These are phyloP conservation scores for Ursus arctos DNA, from an alignment of 2,113 vertebrate species.

Conservation along the genomic window DNA sequence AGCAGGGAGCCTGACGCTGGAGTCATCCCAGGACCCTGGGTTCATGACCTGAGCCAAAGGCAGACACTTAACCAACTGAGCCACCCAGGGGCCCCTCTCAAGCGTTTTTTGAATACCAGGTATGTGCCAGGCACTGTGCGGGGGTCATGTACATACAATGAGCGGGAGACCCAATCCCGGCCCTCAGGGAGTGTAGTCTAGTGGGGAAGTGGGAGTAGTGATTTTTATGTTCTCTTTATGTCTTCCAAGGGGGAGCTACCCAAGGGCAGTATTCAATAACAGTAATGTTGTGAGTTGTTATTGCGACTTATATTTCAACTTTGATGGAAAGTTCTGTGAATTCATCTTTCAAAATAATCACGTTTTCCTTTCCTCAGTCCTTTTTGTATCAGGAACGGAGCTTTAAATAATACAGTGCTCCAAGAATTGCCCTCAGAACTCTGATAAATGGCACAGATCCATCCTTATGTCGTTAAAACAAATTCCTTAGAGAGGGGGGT, in stretches of 20 bases:
- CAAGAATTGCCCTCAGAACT: constrained; percentile 36
- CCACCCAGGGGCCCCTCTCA: background rate
- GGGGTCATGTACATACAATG: background rate
- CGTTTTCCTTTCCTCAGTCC: background rate
- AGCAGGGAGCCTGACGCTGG: background rate
- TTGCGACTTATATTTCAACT: constrained; percentile 5
- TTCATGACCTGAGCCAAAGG: background rate
- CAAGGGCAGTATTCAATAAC: background rate
- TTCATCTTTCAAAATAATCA: constrained; percentile 53
- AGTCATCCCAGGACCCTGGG: background rate
- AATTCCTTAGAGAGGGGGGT: background rate
- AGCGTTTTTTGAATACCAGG: background rate
- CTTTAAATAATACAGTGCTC: background rate
- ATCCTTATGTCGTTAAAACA: background rate
- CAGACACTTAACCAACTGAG: background rate
- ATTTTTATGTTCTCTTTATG: background rate
- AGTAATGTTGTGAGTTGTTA: constrained; percentile 16
- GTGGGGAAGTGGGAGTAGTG: background rate
- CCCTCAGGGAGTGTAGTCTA: background rate
- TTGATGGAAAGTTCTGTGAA: constrained; percentile 11
- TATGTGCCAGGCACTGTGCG: background rate
- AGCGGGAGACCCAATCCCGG: background rate
- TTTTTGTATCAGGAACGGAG: constrained; percentile 11
- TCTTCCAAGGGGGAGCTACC: background rate
- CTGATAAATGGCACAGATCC: background rate